Percentiles rank a stretch among this genome's conserved stretches.
These are phyloP conservation scores for Pterocles burchelli DNA, from an alignment of 2,113 vertebrate genomes.

Conservation along the genomic window DNA sequence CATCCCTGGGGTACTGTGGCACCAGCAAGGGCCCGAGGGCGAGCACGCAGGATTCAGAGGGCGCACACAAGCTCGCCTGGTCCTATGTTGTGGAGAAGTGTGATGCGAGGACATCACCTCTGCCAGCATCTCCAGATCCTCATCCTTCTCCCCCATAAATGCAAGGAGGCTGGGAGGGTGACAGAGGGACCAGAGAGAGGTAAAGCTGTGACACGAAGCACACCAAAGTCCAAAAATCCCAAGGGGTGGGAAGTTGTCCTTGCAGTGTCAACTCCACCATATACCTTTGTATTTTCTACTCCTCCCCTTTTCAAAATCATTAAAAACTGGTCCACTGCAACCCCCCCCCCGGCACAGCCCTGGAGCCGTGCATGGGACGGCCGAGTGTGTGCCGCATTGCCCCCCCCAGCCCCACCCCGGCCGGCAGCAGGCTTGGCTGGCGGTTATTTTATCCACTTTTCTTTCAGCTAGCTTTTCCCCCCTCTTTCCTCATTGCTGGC, in stretches of 20 bases:
- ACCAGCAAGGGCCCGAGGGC: neutral
- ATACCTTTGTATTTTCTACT: neutral
- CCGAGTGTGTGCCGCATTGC: accelerated
- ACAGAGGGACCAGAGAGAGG: accelerated
- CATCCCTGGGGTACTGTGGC: accelerated
- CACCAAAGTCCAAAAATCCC: neutral
- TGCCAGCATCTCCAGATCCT: neutral
- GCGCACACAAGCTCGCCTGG: neutral
- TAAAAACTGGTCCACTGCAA: neutral
- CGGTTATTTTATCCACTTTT: neutral
- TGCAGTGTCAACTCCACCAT: neutral
- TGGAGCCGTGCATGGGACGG: accelerated
- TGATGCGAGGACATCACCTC: neutral
- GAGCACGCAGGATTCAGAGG: neutral
- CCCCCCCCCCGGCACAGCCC: neutral
- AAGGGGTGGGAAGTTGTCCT: neutral
- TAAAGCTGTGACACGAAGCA: neutral
- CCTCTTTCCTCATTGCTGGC: neutral
- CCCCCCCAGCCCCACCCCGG: neutral
- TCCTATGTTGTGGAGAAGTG: neutral
- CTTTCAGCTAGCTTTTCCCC: neutral
- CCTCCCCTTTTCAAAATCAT: neutral
- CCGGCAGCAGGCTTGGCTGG: neutral
- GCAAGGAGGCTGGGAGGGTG: neutral
- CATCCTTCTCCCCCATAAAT: neutral